Base-by-base conservation (phyloP, 2,888 invertebrate genomes). In the Gandaritis pyraliata region DNA sequence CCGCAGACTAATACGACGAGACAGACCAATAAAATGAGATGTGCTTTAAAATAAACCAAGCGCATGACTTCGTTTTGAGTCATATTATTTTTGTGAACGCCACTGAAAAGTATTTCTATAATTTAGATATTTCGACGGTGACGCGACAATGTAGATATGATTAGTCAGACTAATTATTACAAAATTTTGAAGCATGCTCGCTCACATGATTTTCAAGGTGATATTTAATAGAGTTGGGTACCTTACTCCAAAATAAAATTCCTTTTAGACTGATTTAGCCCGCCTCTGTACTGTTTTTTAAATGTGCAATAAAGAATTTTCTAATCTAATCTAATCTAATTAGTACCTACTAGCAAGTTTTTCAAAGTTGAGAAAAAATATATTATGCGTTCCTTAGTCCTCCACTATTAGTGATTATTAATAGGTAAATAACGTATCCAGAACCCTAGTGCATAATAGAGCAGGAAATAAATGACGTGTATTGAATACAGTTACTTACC, bases 31-130 rank as follows among this genome's bases (percentile, higher is more conserved):
- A 46, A 60, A 43, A 49, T 43, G 47, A 49, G 49, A 54, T 45
- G 36, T 50, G 49, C 30, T 60, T 39, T 41, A 50, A 55, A 60
- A 49, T 58, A 58, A 52, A 52, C 47, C 12, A 16, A 18, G 18
- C 46, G 47, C 58, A 47, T 58, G 46, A 54, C 45, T 23, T 33
- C 11, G 30, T n/a, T 39, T 54, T 53, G 57, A 54, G 50, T 63
- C 62, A 58, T 38, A 45, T 49, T 41, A 50, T 46, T 58, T 53
- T 54, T 23, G 50, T 33, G 16, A 39, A 38, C 49, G 43, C 8
- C 43, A 36, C 8, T 51, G 13, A 49, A 30, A 48, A 47, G 7
- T 48, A 52, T 58, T 52, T 51, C 1, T 7, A 29, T 29, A 15
- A 16, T 51, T 43, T 48, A 6, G 12, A 33, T 29, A 18, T 5